These are phyloP conservation scores for Noctuana brunneofusca DNA, from an alignment of 2,888 invertebrate species.

Conservation along the genomic window DNA sequence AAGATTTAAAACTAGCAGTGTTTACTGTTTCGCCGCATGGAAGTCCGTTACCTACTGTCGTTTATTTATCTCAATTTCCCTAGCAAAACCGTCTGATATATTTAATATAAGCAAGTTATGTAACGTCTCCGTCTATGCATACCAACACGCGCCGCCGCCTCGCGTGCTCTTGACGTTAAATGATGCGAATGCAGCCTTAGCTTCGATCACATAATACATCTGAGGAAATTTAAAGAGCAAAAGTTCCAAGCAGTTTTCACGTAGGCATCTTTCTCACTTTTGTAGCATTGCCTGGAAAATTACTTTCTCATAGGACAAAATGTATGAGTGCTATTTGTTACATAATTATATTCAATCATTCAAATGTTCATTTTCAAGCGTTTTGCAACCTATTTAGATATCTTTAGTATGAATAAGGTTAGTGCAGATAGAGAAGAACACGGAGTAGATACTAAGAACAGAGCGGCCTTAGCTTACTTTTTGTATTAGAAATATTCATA, in stretches of 20 bases:
- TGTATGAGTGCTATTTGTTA: too few relatives aligned
- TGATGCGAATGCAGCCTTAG: constrained; percentile 41
- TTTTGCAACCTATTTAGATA: not conserved
- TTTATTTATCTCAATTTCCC: too few relatives aligned
- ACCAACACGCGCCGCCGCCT: constrained; percentile 39
- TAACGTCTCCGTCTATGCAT: constrained; percentile 38
- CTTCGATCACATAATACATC: constrained; percentile 13
- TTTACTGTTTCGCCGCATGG: too few relatives aligned
- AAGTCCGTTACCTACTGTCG: too few relatives aligned
- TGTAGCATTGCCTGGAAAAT: not conserved
- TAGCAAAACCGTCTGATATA: too few relatives aligned
- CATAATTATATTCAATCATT: too few relatives aligned
- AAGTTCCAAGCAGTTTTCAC: not conserved
- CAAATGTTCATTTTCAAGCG: not conserved
- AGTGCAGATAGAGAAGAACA: too few relatives aligned
- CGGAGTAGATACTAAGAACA: too few relatives aligned
- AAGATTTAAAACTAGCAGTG: too few relatives aligned
- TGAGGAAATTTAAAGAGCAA: not conserved
- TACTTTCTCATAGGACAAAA: too few relatives aligned
- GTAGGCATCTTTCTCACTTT: not conserved
- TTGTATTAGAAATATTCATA: too few relatives aligned
- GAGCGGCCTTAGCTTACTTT: too few relatives aligned
- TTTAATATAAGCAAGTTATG: constrained; percentile 21
- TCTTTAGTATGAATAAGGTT: not conserved
- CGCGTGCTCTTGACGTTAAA: constrained; percentile 46